Evolutionary conservation across 2,888 invertebrate genomes (phyloP), one percentile per base, ranked within the genome.

Genomic region (Tiphia femorata): DNA sequence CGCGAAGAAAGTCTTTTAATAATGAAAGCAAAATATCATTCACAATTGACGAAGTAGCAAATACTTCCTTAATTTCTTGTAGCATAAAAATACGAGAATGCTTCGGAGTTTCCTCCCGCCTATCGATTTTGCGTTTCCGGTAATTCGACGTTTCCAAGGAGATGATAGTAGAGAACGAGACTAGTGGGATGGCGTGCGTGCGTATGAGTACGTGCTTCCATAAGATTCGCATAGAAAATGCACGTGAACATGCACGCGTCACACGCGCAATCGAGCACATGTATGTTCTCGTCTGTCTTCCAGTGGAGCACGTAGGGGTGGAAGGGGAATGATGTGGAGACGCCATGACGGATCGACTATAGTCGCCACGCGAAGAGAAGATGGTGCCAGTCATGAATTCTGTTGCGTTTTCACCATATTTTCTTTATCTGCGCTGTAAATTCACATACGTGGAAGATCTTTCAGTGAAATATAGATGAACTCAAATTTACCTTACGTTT

Each of bases 41-140:
- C n/a, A n/a, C n/a, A n/a, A n/a, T n/a, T n/a, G n/a, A n/a, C n/a
- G n/a, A n/a, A n/a, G n/a, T n/a, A n/a, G n/a, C n/a, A n/a, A n/a
- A n/a, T n/a, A n/a, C n/a, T n/a, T n/a, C n/a, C n/a, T n/a, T n/a
- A n/a, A n/a, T n/a, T n/a, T n/a, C n/a, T n/a, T n/a, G n/a, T n/a
- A n/a, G n/a, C n/a, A n/a, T n/a, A n/a, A n/a, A n/a, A n/a, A n/a
- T n/a, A n/a, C n/a, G n/a, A n/a, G n/a, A n/a, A n/a, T n/a, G n/a
- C n/a, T n/a, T n/a, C n/a, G n/a, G n/a, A n/a, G n/a, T n/a, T n/a
- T n/a, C n/a, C n/a, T n/a, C n/a, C n/a, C n/a, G n/a, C n/a, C n/a
- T 72, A 74, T 75, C 72, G 75, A 75, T 74, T 74, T 72, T 75
- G 67, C 67, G 67, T 74, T 72, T 72, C 70, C 72, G 67, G 67